Evolutionary conservation across 1,140 invertebrate species (phyloP).

Genomic region (Nasonia vitripennis): DNA sequence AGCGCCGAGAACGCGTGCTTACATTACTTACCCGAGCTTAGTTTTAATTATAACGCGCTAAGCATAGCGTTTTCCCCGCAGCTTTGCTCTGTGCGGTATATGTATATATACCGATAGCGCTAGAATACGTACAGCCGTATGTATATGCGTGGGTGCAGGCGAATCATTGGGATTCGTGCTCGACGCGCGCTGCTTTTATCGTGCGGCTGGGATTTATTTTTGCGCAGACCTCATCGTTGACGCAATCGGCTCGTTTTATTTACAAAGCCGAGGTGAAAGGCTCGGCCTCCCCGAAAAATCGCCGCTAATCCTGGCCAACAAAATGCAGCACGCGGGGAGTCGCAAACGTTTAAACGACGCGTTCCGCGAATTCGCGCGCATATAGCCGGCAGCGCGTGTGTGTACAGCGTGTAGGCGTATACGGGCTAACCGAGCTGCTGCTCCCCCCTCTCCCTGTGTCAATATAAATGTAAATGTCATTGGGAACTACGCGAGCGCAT

Average conservation of each 20-base stretch:
- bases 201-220: background rate
- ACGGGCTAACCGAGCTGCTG: background rate
- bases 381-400: background rate
- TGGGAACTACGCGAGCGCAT: constrained; percentile 59
- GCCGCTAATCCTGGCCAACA: background rate
- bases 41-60: constrained; percentile 1
- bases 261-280: background rate
- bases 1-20: background rate
- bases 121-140: no score
- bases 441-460: constrained; percentile 54
- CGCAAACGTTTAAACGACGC: constrained; percentile 31
- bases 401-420: background rate
- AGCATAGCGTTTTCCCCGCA: background rate
- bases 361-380: background rate
- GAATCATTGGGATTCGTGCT: background rate
- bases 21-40: background rate
- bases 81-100: no score
- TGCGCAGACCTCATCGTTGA: background rate
- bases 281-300: background rate
- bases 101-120: background rate
- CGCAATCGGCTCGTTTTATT: background rate
- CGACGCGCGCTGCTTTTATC: background rate
- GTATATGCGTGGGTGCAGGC: background rate
- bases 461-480: constrained; percentile 74
- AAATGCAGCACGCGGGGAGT: background rate